Evolutionary conservation across 1,140 invertebrate genomes (phyloP).

Genomic region (Scaptomyza hsui): DNA sequence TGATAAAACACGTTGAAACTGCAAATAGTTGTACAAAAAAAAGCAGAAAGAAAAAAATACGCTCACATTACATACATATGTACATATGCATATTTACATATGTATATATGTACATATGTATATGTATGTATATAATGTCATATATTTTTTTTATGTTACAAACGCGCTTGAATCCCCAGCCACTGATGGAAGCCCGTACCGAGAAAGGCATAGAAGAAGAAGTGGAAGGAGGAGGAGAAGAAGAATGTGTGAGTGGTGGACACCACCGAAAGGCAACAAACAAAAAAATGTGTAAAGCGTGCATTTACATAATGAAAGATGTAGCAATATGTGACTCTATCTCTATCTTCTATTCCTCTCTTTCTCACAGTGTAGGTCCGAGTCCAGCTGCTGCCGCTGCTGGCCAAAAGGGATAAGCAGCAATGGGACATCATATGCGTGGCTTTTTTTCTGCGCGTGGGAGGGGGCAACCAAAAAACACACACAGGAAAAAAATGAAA

Average conservation of each 20-base stretch:
- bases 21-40: constrained; percentile 52
- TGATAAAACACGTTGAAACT: constrained; percentile 78
- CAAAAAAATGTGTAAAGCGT: constrained; percentile 70
- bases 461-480: constrained; percentile 13
- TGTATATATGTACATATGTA: constrained; percentile 23
- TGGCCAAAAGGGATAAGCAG: constrained; percentile 72
- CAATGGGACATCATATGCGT: constrained; percentile 72
- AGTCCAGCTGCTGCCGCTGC: constrained; percentile 15
- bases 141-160: constrained; percentile 50
- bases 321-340: constrained; percentile 59
- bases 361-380: constrained; percentile 14
- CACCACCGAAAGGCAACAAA: constrained; percentile 38
- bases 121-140: constrained; percentile 22
- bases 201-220: not conserved
- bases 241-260: constrained; percentile 28
- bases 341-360: not conserved
- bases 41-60: constrained; percentile 19
- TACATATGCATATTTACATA: constrained; percentile 2
- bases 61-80: constrained; percentile 29
- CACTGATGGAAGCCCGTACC: constrained; percentile 13
- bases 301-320: constrained; percentile 84
- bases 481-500: constrained; percentile 59
- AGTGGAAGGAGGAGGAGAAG: constrained; percentile 35
- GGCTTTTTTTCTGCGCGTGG: not conserved
- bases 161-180: constrained; percentile 67